A percentile compares a stretch with the other conserved stretches of the same genome.
Conservation (phyloP, 2,113 vertebrate species). For the Atherinomorus stipes region DNA sequence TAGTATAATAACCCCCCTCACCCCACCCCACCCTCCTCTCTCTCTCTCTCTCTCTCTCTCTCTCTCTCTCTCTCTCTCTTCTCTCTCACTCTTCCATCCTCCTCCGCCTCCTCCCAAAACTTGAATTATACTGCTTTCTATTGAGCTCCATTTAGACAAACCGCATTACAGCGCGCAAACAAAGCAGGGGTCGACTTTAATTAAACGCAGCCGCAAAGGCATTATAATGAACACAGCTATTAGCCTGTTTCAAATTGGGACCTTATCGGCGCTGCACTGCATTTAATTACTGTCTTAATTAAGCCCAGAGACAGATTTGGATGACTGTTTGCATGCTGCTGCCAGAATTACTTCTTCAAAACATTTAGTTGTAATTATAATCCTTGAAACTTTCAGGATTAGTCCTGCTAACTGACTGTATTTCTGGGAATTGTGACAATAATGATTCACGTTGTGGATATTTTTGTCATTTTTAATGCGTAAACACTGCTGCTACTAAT, state of each 20-base stretch:
- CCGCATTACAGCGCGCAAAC: slow-evolving; percentile 44
- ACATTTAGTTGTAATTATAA: not conserved
- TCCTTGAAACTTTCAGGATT: not conserved
- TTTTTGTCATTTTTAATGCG: not conserved
- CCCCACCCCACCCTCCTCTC: not conserved
- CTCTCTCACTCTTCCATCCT: not conserved
- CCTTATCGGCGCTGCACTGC: not conserved
- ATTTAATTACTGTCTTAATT: slow-evolving; percentile 24
- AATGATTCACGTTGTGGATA: too few species aligned
- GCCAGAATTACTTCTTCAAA: not conserved
- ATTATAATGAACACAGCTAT: slow-evolving; percentile 14
- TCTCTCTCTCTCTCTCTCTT: not conserved
- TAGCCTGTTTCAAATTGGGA: slow-evolving; percentile 17
- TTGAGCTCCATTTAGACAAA: slow-evolving; percentile 40
- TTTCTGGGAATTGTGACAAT: not conserved
- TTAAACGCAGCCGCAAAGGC: slow-evolving; percentile 32
- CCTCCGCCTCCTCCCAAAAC: slow-evolving; percentile 54
- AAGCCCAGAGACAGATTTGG: not conserved
- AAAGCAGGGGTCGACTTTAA: slow-evolving; percentile 49
- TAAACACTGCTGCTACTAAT: not conserved
- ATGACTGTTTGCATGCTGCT: not conserved
- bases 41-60: not conserved
- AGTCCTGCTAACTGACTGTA: not conserved
- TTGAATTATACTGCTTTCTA: slow-evolving; percentile 52
- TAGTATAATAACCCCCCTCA: slow-evolving; percentile 57